Conservation (phyloP, 2,113 vertebrate genomes). For the Oryctolagus cuniculus region mOryCun1.1 NC_091443.1:16969501-16970000, state of each 20-base stretch:
- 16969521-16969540: not conserved
- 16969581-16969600: not conserved
- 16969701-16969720: not conserved
- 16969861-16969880: not conserved
- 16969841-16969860: not conserved
- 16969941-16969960: not conserved
- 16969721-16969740: not conserved
- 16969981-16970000: not conserved
- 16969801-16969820: not conserved
- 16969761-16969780: too few relatives aligned
- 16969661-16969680: not conserved
- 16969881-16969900: not conserved
- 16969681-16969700: not conserved
- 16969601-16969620: not conserved
- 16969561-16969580: not conserved
- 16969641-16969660: not conserved
- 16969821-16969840: not conserved
- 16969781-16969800: not conserved
- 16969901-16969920: not conserved
- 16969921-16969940: not conserved
- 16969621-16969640: conserved; percentile 35
- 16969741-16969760: not conserved
- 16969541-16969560: not conserved
- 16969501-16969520: not conserved
- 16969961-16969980: not conserved